Evolutionary conservation across 2,797 vertebrate species (phyloP), one percentile per base, ranked within the genome.

Genomic region (Stomatorhinus walkeri): DNA sequence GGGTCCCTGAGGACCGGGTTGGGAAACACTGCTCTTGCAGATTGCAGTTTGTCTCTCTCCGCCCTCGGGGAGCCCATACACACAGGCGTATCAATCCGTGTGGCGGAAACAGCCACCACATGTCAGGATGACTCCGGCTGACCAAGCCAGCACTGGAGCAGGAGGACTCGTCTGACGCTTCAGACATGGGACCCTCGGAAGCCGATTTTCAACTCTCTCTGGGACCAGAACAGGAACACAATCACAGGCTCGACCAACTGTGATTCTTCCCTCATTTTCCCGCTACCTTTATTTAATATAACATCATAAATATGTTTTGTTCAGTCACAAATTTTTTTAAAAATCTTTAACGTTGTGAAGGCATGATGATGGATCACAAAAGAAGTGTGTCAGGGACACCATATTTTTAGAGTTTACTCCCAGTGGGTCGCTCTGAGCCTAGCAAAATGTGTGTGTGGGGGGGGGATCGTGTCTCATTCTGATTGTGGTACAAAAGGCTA

Each of bases 341-440:
- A 46, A 5, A 46, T 56, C 51, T 86, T 52, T 86, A 51, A 56
- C 6, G 49, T 28, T 91, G 91, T 90, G 88, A 90, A 92, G 94
- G 89, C 89, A 88, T 90, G 89, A 91, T 92, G 94, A 94, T 91
- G 91, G 94, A 94, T 94, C 64, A 87, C 87, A 90, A 90, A 85
- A 91, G 94, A 96, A 95, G 92, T 95, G 94, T 96, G 95, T 96
- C 95, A 95, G 95, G 94, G 95, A 95, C 95, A 94, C 87, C 88
- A 64, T 95, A 96, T 95, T 95, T 95, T 94, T 95, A 95, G 95
- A 94, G 92, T 92, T 88, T 89, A 91, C 91, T 96, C 95, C 94
- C 95, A 92, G 83, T 87, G 94, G 94, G 91, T 88, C 90, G 88
- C 90, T 93, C 91, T 94, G 89, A 93, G 94, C 93, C 93, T 91